Percentiles rank a stretch among this genome's conserved stretches.
Conservation (phyloP, 2,113 vertebrate species). For the Chaenogobius annularis region DNA sequence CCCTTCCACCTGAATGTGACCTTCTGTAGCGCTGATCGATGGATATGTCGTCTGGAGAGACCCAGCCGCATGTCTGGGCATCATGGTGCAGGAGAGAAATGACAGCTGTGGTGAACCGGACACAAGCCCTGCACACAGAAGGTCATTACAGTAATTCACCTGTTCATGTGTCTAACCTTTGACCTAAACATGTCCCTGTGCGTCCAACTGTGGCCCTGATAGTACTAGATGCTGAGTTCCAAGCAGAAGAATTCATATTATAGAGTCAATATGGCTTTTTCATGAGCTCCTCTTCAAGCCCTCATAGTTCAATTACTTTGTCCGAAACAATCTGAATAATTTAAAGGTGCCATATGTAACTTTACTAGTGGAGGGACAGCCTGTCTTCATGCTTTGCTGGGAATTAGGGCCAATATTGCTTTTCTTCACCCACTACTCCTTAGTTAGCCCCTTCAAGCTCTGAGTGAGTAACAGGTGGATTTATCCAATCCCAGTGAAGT, state of each 20-base stretch:
- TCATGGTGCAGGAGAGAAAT: constrained; percentile 29
- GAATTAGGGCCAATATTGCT: no score
- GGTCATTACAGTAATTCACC: not conserved
- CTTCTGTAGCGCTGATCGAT: constrained; percentile 62
- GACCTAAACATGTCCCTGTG: not conserved
- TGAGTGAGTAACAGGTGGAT: no score
- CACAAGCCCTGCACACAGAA: constrained; percentile 39
- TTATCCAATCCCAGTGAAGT: no score
- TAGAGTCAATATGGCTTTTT: no score
- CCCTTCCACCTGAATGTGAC: constrained; percentile 23
- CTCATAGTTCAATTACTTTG: no score
- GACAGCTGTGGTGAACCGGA: constrained; percentile 60
- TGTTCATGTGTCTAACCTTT: not conserved
- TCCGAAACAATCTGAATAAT: not conserved
- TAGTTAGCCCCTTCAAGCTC: no score
- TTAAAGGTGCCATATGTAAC: not conserved
- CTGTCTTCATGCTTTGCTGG: not conserved
- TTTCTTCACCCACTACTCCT: no score
- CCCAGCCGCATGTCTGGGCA: constrained; percentile 27
- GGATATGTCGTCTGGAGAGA: constrained; percentile 40
- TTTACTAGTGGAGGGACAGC: not conserved
- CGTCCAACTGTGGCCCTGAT: not conserved
- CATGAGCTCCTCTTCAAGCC: not conserved
- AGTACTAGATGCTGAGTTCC: no score
- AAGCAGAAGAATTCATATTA: no score